A percentile compares a stretch with the other conserved stretches of the same genome.
phyloP scores from a whole-genome alignment of 2,797 vertebrate genomes.

The Leptatherina wallacei region DNA sequence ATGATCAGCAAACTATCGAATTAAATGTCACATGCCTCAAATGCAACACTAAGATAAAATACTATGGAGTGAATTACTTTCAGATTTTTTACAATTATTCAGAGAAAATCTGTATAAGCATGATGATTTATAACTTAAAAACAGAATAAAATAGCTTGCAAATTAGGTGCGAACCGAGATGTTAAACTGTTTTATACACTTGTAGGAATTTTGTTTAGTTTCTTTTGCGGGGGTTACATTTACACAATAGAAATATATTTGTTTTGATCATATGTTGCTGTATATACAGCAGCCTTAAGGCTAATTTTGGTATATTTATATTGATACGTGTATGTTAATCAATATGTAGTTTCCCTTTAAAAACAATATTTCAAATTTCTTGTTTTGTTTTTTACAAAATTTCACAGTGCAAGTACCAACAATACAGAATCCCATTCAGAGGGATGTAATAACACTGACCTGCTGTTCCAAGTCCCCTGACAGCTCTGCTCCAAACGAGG shows the following conservation, averaged over 20 bases:
- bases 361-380: not conserved
- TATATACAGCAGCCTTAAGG: not conserved
- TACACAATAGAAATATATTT: not conserved
- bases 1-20: too few species aligned
- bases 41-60: too few species aligned
- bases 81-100: too few species aligned
- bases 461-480: constrained; percentile 90
- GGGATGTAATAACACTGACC: constrained; percentile 74
- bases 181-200: not conserved
- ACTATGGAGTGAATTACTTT: too few species aligned
- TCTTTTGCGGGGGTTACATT: too few species aligned
- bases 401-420: not conserved
- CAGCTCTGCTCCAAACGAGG: constrained; percentile 81
- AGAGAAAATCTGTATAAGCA: too few species aligned
- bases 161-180: not conserved
- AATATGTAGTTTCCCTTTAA: not conserved
- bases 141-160: too few species aligned
- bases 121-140: too few species aligned
- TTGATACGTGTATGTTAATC: not conserved
- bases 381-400: not conserved
- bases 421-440: not conserved
- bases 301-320: not conserved
- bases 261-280: not conserved
- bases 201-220: not conserved
- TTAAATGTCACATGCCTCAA: too few species aligned